Percentiles rank a stretch among this genome's conserved stretches.
Conservation (phyloP, 2,113 vertebrate species). For the Spermophilus dauricus region DNA sequence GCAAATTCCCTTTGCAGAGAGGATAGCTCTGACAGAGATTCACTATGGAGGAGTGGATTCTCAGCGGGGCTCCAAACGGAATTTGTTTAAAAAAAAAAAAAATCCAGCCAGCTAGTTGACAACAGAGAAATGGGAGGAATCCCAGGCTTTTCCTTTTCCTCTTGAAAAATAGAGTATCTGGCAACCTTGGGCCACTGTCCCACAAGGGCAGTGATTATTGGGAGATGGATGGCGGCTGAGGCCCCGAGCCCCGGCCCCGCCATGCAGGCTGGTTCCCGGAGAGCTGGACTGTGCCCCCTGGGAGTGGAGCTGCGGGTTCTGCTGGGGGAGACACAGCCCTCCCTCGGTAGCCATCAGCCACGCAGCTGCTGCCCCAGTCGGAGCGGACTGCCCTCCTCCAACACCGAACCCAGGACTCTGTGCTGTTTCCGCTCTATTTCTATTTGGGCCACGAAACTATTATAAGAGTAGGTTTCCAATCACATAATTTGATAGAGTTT, state of each 20-base stretch:
- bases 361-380: slow-evolving; percentile 61
- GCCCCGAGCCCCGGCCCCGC: neutral
- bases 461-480: slow-evolving; percentile 61
- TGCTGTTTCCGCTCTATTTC: slow-evolving; percentile 17
- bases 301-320: neutral
- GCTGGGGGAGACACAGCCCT: slow-evolving; percentile 19
- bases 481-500: slow-evolving; percentile 71
- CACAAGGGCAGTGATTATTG: neutral
- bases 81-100: neutral
- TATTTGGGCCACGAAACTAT: slow-evolving; percentile 50
- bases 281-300: neutral
- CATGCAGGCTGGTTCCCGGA: too few species aligned
- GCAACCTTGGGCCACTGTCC: neutral
- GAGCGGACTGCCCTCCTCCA: neutral
- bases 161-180: slow-evolving; percentile 39
- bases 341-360: slow-evolving; percentile 42
- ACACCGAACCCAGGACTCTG: neutral
- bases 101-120: neutral
- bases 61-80: neutral
- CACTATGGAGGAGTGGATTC: neutral
- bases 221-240: neutral
- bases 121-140: slow-evolving; percentile 25
- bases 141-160: slow-evolving; percentile 14
- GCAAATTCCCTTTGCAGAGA: neutral
- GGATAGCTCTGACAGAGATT: neutral